Evolutionary conservation across 2,888 invertebrate genomes (phyloP).

Genomic region (Trilocha varians): DNA sequence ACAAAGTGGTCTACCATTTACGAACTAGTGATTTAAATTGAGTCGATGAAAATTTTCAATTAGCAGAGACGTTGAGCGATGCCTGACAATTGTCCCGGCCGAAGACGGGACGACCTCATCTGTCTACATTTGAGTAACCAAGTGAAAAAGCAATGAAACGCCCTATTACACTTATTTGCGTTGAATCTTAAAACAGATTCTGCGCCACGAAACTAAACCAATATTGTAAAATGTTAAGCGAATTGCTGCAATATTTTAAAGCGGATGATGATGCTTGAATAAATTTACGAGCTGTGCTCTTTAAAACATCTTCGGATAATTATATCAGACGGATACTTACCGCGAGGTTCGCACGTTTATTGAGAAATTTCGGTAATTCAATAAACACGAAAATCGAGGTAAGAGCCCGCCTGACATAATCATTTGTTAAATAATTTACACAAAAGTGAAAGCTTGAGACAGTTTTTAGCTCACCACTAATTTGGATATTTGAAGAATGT

Average conservation of each 20-base stretch:
- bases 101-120: constrained; percentile 51
- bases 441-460: too few relatives aligned
- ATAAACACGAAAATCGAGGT: too few relatives aligned
- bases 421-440: too few relatives aligned
- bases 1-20: background rate
- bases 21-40: constrained; percentile 64
- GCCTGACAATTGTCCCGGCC: constrained; percentile 60
- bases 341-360: too few relatives aligned
- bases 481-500: too few relatives aligned
- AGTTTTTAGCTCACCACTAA: too few relatives aligned
- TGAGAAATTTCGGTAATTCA: too few relatives aligned
- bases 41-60: constrained; percentile 67
- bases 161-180: constrained; percentile 61
- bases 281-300: background rate
- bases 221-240: background rate
- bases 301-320: too few relatives aligned
- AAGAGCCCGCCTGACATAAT: too few relatives aligned
- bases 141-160: constrained; percentile 69
- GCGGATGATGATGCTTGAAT: background rate
- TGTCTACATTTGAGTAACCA: constrained; percentile 68
- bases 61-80: constrained; percentile 68
- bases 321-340: too few relatives aligned
- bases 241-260: background rate
- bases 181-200: constrained; percentile 25
- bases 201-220: background rate